These are phyloP conservation scores for Yponomeuta evonymella DNA, from an alignment of 2,888 invertebrate genomes.

Conservation along the genomic window DNA sequence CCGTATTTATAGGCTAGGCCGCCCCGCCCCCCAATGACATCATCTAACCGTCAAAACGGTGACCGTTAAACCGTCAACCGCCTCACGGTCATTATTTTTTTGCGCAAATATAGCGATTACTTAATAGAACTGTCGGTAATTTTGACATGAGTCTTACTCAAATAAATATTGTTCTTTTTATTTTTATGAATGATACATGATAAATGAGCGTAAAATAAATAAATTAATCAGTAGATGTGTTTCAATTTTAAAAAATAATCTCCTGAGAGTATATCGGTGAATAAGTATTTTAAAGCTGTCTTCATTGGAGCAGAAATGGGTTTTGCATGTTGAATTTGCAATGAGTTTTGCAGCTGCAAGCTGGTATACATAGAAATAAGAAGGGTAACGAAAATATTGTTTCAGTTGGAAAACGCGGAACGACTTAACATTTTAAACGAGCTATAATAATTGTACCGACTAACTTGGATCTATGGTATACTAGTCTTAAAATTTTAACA, in stretches of 20 bases:
- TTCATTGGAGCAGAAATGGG: not conserved
- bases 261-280: not conserved
- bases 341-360: not conserved
- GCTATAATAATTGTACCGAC: not conserved
- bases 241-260: not conserved
- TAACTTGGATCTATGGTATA: no score
- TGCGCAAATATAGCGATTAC: no score
- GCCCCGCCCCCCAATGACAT: no score
- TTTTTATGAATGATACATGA: not conserved
- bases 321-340: slow-evolving; percentile 6
- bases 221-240: not conserved
- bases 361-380: not conserved
- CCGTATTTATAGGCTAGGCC: no score
- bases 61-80: no score
- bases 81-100: no score
- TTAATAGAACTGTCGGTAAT: no score
- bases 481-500: no score
- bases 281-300: not conserved
- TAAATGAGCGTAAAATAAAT: no score
- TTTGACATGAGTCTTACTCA: no score
- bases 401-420: not conserved
- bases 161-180: no score
- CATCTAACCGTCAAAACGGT: no score
- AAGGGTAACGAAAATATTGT: not conserved
- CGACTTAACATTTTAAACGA: not conserved